Conservation (phyloP, 2,113 vertebrate genomes). For the Sturnira hondurensis region DNA sequence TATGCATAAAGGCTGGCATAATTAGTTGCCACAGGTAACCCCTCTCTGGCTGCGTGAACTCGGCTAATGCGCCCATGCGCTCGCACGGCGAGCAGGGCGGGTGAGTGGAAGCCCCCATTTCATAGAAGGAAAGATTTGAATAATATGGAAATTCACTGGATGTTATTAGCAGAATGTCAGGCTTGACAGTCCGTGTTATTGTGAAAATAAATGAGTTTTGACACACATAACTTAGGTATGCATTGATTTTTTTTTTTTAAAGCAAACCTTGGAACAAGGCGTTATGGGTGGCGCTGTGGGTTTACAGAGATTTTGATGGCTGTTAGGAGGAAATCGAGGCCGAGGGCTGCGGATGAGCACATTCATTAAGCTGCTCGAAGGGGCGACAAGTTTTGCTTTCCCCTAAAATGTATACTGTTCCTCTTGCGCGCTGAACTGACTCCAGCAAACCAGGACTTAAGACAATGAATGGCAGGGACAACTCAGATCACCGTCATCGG, state of each 20-base stretch:
- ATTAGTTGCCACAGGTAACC: constrained; percentile 89
- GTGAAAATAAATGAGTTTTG: constrained; percentile 92
- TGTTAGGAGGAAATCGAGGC: constrained; percentile 82
- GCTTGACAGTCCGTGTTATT: constrained; percentile 87
- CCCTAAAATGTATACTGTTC: constrained; percentile 66
- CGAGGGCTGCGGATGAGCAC: constrained; percentile 83
- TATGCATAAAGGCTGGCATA: constrained; percentile 84
- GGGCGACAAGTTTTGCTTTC: constrained; percentile 82
- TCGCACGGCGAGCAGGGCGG: constrained; percentile 62
- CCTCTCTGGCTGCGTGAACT: constrained; percentile 81
- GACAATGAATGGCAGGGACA: constrained; percentile 33
- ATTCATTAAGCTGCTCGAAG: constrained; percentile 84
- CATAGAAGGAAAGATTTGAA: constrained; percentile 87
- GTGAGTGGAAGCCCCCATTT: constrained; percentile 78
- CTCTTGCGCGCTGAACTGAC: constrained; percentile 79
- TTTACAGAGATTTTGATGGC: constrained; percentile 84
- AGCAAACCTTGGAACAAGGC: constrained; percentile 85
- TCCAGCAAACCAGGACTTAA: constrained; percentile 61
- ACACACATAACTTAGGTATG: constrained; percentile 90
- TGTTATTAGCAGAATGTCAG: constrained; percentile 89
- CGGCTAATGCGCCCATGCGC: constrained; percentile 81
- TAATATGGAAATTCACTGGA: constrained; percentile 88
- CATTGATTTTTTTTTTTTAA: constrained; percentile 84
- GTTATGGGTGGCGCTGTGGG: constrained; percentile 79
- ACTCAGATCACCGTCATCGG: constrained; percentile 52